phyloP scores from a whole-genome alignment of 2,797 vertebrate genomes.

The Notoglanidium macrostoma region DNA sequence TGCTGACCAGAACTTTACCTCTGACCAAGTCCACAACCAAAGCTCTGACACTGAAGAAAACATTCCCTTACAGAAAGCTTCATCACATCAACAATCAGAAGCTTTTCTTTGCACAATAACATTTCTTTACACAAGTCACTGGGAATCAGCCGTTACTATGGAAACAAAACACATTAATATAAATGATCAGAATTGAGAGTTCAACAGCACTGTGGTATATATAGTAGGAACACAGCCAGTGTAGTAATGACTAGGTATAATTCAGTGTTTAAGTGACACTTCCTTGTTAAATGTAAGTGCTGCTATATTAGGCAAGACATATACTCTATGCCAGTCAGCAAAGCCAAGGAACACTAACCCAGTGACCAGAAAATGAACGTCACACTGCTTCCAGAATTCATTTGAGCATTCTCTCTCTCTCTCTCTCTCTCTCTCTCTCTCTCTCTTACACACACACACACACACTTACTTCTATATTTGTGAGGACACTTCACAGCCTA shows the following conservation, averaged over 20 bases:
- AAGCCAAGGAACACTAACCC: slow-evolving; percentile 34
- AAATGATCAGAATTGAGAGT: slow-evolving; percentile 10
- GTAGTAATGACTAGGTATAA: neutral
- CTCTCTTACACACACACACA: slow-evolving; percentile 3
- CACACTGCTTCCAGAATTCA: slow-evolving; percentile 1
- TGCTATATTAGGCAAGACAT: neutral
- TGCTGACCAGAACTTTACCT: neutral
- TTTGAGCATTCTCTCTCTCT: neutral
- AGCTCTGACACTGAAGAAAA: neutral
- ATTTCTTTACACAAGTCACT: neutral
- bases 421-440: neutral
- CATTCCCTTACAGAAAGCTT: neutral
- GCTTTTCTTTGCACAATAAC: neutral
- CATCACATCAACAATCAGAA: neutral
- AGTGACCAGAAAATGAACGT: slow-evolving; percentile 37
- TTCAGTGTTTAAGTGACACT: neutral
- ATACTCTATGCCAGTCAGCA: slow-evolving; percentile 10
- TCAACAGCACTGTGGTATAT: slow-evolving; percentile 2
- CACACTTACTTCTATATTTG: neutral
- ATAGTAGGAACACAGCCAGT: neutral
- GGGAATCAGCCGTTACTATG: neutral
- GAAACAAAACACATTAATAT: neutral
- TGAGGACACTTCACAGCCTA: neutral
- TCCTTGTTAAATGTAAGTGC: neutral
- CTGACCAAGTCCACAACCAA: neutral